phyloP scores from a whole-genome alignment of 2,113 vertebrate genomes.

The Agelaius tricolor region DNA sequence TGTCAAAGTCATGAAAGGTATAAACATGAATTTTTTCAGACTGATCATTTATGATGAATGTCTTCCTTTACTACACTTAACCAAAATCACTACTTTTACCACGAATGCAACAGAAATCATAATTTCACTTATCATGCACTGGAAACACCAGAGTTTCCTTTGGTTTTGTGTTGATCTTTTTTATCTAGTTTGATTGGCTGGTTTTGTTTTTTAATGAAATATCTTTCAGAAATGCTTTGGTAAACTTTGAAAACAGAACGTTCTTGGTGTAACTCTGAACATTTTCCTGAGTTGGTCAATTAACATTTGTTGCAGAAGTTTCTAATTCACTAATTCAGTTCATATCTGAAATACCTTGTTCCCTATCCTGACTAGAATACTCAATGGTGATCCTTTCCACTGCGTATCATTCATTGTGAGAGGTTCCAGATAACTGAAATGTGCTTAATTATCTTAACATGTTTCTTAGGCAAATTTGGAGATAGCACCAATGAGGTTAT shows the following conservation, averaged over 20 bases:
- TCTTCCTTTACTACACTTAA: slow-evolving; percentile 50
- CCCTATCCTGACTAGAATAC: background rate
- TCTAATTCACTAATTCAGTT: slow-evolving; percentile 28
- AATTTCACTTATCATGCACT: background rate
- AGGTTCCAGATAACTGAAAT: slow-evolving; percentile 30
- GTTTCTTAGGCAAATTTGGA: background rate
- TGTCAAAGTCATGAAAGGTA: slow-evolving; percentile 31
- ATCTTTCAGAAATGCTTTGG: slow-evolving; percentile 26
- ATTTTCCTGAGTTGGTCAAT: slow-evolving; percentile 8
- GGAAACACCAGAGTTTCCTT: background rate
- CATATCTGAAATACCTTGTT: slow-evolving; percentile 44
- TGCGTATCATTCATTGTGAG: background rate
- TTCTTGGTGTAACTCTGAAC: background rate
- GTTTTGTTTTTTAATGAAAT: background rate
- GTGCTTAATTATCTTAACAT: slow-evolving; percentile 1
- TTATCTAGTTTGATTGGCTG: background rate
- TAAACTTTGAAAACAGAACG: slow-evolving; percentile 26
- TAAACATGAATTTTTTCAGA: slow-evolving; percentile 54
- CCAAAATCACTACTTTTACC: slow-evolving; percentile 33
- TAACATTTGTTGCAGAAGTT: slow-evolving; percentile 46
- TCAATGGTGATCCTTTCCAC: slow-evolving; percentile 28
- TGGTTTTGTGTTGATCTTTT: background rate
- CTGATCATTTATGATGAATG: slow-evolving; percentile 44
- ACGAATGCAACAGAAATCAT: background rate
- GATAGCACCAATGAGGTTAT: background rate